Base-by-base conservation (phyloP, 2,888 invertebrate genomes). In the Abrostola triplasia region DNA sequence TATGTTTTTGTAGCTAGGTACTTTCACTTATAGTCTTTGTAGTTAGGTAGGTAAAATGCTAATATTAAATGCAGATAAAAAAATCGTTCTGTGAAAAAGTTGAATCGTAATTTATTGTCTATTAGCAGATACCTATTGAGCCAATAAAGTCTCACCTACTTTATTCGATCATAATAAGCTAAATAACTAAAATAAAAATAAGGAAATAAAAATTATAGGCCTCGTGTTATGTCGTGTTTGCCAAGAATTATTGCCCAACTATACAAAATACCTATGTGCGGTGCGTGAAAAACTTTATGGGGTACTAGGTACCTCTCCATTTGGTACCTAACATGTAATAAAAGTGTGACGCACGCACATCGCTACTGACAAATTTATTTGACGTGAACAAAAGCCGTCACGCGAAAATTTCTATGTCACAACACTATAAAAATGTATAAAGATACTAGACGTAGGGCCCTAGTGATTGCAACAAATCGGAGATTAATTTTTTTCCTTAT, bases 291-390 rank as follows among this genome's bases (percentile, higher is more conserved):
- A 67, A 75, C 81, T 85, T 85, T 85, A 85, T 78, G 67, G 67
- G 60, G 64, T 67, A 60, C 78, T 61, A 69, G 54, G 55, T 54
- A 81, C 77, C 79, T 82, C 77, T 81, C 81, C 79, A 83, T 84
- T 81, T 81, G 74, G 68, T 81, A 79, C 72, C 67, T 76, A 77
- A 84, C 85, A 84, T 83, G 85, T 84, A 80, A 83, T 86, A 84
- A 86, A 87, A 86, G 77, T 80, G 77, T 78, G 77, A 80, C 73
- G 49, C 73, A 82, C 78, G 73, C 75, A 82, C 82, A 80, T 81
- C 83, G 81, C 73, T 75, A 75, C 73, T 80, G 79, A 83, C 79
- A 83, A 80, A 84, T 86, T 84, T 86, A 86, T 83, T 82, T 78
- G 80, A 76, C 74, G 67, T 81, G 70, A 81, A 81, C 70, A 69